Conservation (phyloP, 2,797 vertebrate species). For the Dromococcyx pavoninus region DNA sequence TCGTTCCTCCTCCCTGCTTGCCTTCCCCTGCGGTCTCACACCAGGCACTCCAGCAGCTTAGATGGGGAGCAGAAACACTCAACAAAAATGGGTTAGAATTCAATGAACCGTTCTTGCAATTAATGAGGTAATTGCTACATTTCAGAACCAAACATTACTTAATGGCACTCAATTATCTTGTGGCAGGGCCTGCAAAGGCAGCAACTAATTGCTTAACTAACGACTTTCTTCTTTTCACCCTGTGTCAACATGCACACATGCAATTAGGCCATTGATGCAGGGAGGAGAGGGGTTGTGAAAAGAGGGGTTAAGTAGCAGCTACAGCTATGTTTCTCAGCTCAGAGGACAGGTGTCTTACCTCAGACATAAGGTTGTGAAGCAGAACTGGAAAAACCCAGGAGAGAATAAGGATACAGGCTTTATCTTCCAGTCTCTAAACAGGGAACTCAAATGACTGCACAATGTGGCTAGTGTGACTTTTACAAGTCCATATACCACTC, state of each 20-base stretch:
- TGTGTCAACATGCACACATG: background rate
- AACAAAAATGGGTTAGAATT: conserved; percentile 49
- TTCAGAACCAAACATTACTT: conserved; percentile 61
- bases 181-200: conserved; percentile 58
- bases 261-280: background rate
- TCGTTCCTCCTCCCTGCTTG: background rate
- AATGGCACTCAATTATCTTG: conserved; percentile 51
- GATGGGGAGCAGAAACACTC: background rate
- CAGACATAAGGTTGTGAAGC: background rate
- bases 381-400: background rate
- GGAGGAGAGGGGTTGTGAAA: background rate
- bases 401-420: background rate
- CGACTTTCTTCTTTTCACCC: conserved; percentile 52
- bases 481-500: fast-evolving
- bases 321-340: background rate
- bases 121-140: conserved; percentile 56
- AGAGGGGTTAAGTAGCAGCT: background rate
- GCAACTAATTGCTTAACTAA: conserved; percentile 63
- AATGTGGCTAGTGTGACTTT: background rate
- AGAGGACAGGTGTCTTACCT: background rate
- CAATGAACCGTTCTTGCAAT: conserved; percentile 44
- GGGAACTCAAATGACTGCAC: background rate
- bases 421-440: background rate
- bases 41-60: background rate
- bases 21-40: background rate